These are phyloP conservation scores for Ceratosolen solmsi DNA, from an alignment of 1,140 invertebrate species.

Conservation along the genomic window DNA sequence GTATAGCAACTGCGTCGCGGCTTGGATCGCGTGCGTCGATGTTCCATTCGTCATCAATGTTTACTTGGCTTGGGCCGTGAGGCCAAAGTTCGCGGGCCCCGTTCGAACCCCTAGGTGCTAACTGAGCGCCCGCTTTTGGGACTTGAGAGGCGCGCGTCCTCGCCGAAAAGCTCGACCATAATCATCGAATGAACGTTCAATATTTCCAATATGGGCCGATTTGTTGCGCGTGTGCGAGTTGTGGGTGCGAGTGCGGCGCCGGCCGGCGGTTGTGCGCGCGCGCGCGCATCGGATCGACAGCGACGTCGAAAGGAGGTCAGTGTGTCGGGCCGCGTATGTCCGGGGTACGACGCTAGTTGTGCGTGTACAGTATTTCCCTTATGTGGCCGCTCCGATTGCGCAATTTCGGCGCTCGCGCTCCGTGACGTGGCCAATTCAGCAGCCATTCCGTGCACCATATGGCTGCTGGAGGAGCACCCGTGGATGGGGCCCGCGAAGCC, in stretches of 20 bases:
- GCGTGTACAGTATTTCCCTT: constrained; percentile 39
- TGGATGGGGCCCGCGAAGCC: neutral
- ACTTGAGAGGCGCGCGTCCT: too few species aligned
- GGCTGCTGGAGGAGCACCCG: neutral
- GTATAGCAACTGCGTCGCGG: neutral
- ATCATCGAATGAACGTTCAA: too few species aligned
- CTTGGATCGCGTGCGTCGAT: neutral
- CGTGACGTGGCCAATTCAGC: constrained; percentile 37
- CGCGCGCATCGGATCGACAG: neutral
- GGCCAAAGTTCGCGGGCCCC: too few species aligned
- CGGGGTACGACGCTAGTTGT: constrained; percentile 37
- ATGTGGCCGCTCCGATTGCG: constrained; percentile 53
- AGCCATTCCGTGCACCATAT: neutral
- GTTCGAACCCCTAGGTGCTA: too few species aligned
- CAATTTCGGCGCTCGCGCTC: constrained; percentile 51
- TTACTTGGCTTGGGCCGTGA: too few species aligned
- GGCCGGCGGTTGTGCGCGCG: constrained; percentile 38
- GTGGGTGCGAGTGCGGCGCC: neutral
- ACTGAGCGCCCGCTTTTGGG: too few species aligned
- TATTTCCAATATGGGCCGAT: neutral
- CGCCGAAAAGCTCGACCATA: too few species aligned
- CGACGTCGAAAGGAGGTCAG: constrained; percentile 55
- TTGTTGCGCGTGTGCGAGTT: neutral
- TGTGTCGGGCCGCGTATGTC: constrained; percentile 53
- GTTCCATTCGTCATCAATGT: too few species aligned